Conservation (phyloP, 1,140 invertebrate genomes). For the Oscheius sp. region DNA sequence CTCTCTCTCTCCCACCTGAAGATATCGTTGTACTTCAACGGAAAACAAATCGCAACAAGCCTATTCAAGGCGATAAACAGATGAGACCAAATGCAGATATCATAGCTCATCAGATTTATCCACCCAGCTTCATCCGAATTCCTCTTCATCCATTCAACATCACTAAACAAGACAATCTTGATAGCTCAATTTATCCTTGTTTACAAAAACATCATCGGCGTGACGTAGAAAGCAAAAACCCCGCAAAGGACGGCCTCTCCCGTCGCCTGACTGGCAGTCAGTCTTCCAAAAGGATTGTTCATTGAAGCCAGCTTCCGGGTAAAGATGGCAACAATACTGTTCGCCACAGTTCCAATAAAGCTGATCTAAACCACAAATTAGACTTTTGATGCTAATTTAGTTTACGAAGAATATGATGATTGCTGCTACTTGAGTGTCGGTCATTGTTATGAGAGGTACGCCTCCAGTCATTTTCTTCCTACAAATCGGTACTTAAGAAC, state of each 20-base stretch:
- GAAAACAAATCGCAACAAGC: conserved; percentile 17
- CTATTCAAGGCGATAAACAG: conserved; percentile 29
- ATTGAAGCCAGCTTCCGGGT: neutral
- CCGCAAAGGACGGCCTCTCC: conserved; percentile 6
- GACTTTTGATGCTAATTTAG: no score
- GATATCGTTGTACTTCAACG: conserved; percentile 4
- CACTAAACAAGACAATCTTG: neutral
- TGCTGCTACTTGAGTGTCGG: no score
- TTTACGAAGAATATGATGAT: no score
- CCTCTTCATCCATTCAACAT: no score
- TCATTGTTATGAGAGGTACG: no score
- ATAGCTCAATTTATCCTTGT: neutral
- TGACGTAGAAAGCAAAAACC: conserved; percentile 1
- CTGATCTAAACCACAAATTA: neutral
- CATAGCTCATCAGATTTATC: conserved; percentile 22
- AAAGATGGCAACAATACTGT: neutral
- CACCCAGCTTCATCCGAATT: no score
- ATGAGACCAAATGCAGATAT: conserved; percentile 29
- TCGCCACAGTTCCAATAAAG: neutral
- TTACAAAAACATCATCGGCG: conserved; percentile 1
- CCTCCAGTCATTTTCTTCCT: no score
- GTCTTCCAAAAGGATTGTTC: conserved; percentile 6
- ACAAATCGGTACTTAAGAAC: no score
- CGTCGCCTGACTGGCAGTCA: conserved; percentile 1
- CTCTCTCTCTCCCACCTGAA: neutral